Conservation (phyloP, 2,113 vertebrate species). For the Phrynosoma platyrhinos region DNA sequence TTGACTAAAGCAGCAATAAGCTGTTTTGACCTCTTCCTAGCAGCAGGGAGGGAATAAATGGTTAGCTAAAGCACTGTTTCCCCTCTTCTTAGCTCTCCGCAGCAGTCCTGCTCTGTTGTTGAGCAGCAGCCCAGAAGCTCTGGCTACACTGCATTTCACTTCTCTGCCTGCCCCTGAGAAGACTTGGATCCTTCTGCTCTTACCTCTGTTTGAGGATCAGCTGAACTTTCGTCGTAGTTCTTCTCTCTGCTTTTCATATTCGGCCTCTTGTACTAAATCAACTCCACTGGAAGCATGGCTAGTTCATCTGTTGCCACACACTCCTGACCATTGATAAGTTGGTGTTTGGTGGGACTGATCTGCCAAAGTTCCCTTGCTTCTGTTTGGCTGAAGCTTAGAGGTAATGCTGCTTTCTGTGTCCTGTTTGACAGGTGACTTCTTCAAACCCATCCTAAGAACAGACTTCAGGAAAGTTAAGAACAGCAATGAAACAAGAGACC, state of each 20-base stretch:
- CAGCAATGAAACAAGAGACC: neutral
- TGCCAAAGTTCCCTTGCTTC: neutral
- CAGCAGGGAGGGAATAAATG: neutral
- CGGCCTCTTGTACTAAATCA: neutral
- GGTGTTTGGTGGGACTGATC: neutral
- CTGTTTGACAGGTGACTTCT: too few relatives aligned
- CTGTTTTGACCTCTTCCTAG: neutral
- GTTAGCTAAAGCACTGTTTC: neutral
- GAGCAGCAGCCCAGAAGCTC: neutral
- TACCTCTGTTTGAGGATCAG: rapidly evolving
- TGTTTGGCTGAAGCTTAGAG: neutral
- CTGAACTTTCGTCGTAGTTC: rapidly evolving
- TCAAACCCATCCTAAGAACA: neutral
- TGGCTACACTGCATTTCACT: neutral
- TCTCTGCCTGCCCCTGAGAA: rapidly evolving
- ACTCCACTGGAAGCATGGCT: neutral
- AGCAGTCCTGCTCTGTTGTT: too few relatives aligned
- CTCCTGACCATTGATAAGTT: neutral
- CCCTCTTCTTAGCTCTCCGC: neutral
- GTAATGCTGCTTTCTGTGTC: neutral
- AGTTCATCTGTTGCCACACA: too few relatives aligned
- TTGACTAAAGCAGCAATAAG: neutral
- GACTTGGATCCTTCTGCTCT: neutral
- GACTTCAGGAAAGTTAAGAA: neutral
- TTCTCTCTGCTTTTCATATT: rapidly evolving